phyloP scores from a whole-genome alignment of 35 echinoderm and acorn worm genomes.

The Ptychodera flava region DNA sequence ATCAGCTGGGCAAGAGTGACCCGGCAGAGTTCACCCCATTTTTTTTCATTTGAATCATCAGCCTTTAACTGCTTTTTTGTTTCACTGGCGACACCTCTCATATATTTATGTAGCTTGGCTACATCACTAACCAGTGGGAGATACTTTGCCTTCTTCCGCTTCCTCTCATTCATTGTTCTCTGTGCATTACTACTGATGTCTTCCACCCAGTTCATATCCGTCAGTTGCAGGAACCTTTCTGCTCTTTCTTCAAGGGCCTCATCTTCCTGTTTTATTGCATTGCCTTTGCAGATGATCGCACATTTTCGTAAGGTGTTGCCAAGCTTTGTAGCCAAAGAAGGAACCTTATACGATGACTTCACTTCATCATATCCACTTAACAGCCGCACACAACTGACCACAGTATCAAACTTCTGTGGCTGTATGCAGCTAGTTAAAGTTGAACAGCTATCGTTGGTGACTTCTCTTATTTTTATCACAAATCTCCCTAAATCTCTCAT shows the following conservation, averaged over 20 bases:
- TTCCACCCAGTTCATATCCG: not conserved
- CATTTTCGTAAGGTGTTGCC: slow-evolving; percentile 15
- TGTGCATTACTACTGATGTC: not conserved
- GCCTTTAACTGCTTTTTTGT: not conserved
- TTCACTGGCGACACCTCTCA: slow-evolving; percentile 18
- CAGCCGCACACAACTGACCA: not conserved
- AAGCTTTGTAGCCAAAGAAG: slow-evolving; percentile 24
- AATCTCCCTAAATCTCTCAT: slow-evolving; percentile 29
- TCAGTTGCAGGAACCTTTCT: not conserved
- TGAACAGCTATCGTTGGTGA: not conserved
- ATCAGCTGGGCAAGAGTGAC: slow-evolving; percentile 29
- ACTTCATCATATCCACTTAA: slow-evolving; percentile 2
- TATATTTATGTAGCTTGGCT: not conserved
- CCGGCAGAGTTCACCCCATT: slow-evolving; percentile 18
- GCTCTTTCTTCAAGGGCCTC: slow-evolving; percentile 1
- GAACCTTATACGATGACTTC: slow-evolving; percentile 4
- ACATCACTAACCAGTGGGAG: slow-evolving; percentile 31
- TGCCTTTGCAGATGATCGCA: slow-evolving; percentile 12
- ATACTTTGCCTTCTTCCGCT: slow-evolving; percentile 21
- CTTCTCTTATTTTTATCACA: slow-evolving; percentile 24
- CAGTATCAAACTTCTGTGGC: slow-evolving; percentile 30
- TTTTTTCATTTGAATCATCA: not conserved
- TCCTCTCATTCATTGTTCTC: slow-evolving; percentile 16
- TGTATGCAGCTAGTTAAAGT: slow-evolving; percentile 28
- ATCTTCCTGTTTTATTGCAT: slow-evolving; percentile 3